Conservation (phyloP, 2,888 invertebrate genomes). For the Megamerina dolium region DNA sequence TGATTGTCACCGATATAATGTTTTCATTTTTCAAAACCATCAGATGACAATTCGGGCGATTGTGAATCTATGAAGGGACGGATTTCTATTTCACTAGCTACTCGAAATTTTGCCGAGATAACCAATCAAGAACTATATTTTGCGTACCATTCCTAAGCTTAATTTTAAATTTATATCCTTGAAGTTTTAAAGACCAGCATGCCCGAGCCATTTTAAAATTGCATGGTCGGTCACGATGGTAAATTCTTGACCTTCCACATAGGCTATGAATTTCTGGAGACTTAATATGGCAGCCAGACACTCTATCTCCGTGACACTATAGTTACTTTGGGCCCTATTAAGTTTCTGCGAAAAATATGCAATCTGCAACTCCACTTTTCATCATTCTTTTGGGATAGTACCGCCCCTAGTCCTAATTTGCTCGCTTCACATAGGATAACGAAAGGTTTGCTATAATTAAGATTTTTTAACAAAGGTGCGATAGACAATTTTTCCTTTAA, state of each 20-base stretch:
- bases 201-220: too few relatives aligned
- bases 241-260: constrained; percentile 10
- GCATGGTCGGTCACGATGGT: constrained; percentile 8
- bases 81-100: too few relatives aligned
- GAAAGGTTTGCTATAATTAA: constrained; percentile 10
- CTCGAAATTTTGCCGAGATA: too few relatives aligned
- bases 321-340: constrained; percentile 15
- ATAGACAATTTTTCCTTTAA: constrained; percentile 1
- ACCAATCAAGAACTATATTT: too few relatives aligned
- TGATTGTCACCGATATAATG: neutral
- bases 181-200: too few relatives aligned
- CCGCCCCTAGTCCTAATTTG: constrained; percentile 2
- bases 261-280: constrained; percentile 7
- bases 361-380: too few relatives aligned
- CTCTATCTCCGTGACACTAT: constrained; percentile 9
- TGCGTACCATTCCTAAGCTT: too few relatives aligned
- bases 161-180: too few relatives aligned
- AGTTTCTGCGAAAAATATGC: constrained; percentile 14
- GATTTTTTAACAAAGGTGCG: constrained; percentile 8
- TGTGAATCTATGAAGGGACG: neutral
- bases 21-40: constrained; percentile 2
- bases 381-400: too few relatives aligned
- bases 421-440: constrained; percentile 14
- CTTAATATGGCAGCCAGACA: constrained; percentile 2
- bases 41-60: neutral